A percentile compares a stretch with the other conserved stretches of the same genome.
Evolutionary conservation across 2,888 invertebrate species (phyloP).

Genomic region (Epicampocera succincta): DNA sequence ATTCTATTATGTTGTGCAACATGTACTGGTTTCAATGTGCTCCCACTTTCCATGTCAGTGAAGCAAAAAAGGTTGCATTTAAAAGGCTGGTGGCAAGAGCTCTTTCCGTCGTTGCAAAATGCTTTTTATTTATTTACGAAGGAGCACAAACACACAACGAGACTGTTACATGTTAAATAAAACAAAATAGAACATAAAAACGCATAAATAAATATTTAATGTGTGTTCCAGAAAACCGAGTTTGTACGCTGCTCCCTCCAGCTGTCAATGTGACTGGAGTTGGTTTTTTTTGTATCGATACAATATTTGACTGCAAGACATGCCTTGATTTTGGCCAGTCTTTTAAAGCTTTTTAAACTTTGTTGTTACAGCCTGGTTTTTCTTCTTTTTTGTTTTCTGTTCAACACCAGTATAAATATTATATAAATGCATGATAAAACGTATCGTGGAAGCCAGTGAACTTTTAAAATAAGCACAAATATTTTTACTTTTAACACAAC

Average conservation of each 20-base stretch:
- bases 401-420: too few relatives aligned
- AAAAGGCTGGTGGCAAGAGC: constrained; percentile 28
- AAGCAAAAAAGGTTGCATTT: constrained; percentile 16
- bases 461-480: too few relatives aligned
- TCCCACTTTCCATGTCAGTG: constrained; percentile 23
- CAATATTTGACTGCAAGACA: too few relatives aligned
- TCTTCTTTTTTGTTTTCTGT: too few relatives aligned
- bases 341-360: too few relatives aligned
- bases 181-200: constrained; percentile 13
- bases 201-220: constrained; percentile 37
- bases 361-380: too few relatives aligned
- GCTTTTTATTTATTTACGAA: constrained; percentile 54
- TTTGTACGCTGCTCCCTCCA: background rate
- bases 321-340: too few relatives aligned
- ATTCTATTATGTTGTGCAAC: constrained; percentile 23
- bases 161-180: constrained; percentile 1
- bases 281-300: too few relatives aligned
- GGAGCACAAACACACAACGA: constrained; percentile 3
- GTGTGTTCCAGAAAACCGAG: constrained; percentile 14
- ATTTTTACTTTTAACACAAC: too few relatives aligned
- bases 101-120: constrained; percentile 14
- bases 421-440: background rate
- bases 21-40: constrained; percentile 41
- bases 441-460: too few relatives aligned
- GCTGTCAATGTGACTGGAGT: too few relatives aligned